Evolutionary conservation across 2,797 vertebrate species (phyloP), one percentile per base, ranked within the genome.

Genomic region (Tragelaphus eurycerus): DNA sequence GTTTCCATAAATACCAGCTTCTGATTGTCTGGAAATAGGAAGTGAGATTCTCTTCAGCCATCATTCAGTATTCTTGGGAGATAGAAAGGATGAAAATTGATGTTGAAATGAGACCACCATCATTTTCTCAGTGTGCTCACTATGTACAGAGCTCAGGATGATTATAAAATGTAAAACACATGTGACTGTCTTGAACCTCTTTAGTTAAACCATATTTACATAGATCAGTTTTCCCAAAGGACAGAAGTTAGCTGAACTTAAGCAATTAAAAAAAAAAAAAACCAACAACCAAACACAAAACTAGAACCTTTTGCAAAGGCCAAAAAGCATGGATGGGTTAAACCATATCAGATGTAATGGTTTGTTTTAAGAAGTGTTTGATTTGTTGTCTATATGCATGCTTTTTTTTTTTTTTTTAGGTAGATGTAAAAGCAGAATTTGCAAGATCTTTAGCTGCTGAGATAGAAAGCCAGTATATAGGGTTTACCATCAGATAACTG

Each of bases 131-230:
- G 97, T 93, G 97, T 98, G 96, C 95, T 98, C 89, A 91, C 96
- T 92, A 74, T 97, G 95, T 98, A 98, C 98, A 96, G 95, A 98
- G 98, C 96, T 97, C 97, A 97, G 96, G 95, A 97, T 98, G 98
- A 98, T 97, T 98, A 98, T 96, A 97, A 99, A 99, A 99, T 98
- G 93, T 91, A 89, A 99, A 99, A 98, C 98, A 98, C 96, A 98
- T 98, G 98, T 96, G 76, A 98, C 48, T 25, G 95, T 86, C 85
- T 97, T 7, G 14, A 86, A 62, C 67, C 52, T 74, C 85, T 96
- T 97, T 94, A 97, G 98, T 97, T 98, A 98, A 98, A 98, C 97
- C 96, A 76, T 91, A 97, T 97, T 96, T 98, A 76, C 96, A 97
- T 98, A 97, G 98, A 98, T 98, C 96, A 62, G 79, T 97, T 99